Conservation (phyloP, 2,113 vertebrate genomes). For the Geococcyx californianus region DNA sequence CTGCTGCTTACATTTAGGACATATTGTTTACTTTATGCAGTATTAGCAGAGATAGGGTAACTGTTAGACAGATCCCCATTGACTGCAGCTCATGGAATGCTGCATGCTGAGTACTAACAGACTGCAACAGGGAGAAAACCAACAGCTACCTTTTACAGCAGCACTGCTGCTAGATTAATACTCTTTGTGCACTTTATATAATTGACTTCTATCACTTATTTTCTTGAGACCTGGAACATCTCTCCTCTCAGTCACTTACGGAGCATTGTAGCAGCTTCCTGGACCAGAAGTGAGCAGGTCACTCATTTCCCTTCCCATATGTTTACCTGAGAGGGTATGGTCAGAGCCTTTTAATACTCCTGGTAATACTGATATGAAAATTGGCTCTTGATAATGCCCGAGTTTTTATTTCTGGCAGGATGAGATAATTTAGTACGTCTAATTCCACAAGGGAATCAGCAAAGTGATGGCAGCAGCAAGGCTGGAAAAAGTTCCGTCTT, state of each 20-base stretch:
- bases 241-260: neutral
- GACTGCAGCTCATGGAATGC: neutral
- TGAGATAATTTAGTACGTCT: neutral
- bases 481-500: neutral
- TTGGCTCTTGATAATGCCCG: neutral
- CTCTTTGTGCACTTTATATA: neutral
- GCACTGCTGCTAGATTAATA: neutral
- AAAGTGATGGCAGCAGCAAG: neutral
- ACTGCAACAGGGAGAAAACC: neutral
- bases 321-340: neutral
- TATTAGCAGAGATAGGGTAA: neutral
- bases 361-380: neutral
- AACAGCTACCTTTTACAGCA: neutral
- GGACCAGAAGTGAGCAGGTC: neutral
- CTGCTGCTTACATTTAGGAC: neutral
- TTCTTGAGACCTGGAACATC: neutral
- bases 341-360: neutral
- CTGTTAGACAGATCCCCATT: neutral
- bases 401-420: neutral
- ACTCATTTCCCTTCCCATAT: neutral
- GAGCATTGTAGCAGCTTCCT: neutral
- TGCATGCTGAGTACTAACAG: neutral
- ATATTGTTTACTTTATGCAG: neutral
- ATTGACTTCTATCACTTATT: neutral
- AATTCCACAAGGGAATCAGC: neutral